These are phyloP conservation scores for Adelphocoris suturalis DNA, from an alignment of 2,888 invertebrate species.

Conservation along the genomic window DNA sequence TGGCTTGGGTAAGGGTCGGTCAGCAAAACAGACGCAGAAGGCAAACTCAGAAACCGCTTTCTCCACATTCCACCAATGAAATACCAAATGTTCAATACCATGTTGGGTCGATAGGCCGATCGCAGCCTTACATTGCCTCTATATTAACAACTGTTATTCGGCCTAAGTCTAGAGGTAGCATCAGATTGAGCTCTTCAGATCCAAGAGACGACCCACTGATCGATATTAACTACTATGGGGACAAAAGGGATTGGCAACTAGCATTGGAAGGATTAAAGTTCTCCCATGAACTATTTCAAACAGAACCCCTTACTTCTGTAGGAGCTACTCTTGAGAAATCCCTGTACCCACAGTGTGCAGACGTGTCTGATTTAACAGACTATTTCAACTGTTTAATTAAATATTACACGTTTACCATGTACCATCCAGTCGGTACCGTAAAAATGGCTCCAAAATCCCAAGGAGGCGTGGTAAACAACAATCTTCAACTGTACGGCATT, in stretches of 20 bases:
- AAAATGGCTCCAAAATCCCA: constrained; percentile 85
- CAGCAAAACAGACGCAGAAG: neutral
- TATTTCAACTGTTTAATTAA: constrained; percentile 87
- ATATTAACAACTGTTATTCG: constrained; percentile 36
- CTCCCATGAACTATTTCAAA: constrained; percentile 81
- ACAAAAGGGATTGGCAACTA: constrained; percentile 83
- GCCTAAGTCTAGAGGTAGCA: constrained; percentile 84
- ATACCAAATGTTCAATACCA: constrained; percentile 62
- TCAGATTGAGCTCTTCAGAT: constrained; percentile 83
- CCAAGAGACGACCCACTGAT: constrained; percentile 84
- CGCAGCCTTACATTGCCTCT: neutral
- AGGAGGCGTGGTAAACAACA: constrained; percentile 83
- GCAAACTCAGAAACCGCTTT: neutral
- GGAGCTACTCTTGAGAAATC: constrained; percentile 78
- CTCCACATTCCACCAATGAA: neutral
- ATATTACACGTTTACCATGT: constrained; percentile 83
- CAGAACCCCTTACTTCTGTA: constrained; percentile 82
- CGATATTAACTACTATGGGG: constrained; percentile 84
- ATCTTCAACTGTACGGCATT: constrained; percentile 81
- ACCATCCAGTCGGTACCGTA: constrained; percentile 85
- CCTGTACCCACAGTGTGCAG: constrained; percentile 79
- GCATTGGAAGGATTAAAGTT: constrained; percentile 82
- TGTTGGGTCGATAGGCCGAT: neutral
- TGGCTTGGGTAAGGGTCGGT: constrained; percentile 45
- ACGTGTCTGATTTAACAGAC: constrained; percentile 80